Evolutionary conservation across 1,140 invertebrate genomes (phyloP), one percentile per base, ranked within the genome.

Genomic region (Armadillidium nasatum): DNA sequence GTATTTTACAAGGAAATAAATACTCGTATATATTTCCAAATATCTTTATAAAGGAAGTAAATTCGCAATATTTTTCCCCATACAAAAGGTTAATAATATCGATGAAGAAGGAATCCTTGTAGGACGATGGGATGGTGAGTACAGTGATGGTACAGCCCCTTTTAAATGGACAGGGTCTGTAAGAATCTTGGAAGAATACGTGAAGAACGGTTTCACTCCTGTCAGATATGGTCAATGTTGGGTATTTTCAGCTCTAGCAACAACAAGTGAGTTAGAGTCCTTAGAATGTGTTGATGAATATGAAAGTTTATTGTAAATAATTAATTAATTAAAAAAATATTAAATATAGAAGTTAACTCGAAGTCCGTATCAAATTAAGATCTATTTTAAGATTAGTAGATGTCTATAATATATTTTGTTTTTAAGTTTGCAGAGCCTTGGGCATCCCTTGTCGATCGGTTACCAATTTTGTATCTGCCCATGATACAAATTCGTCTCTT

Each of bases 171-270:
- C 88, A 44, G 90, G 90, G 15, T 89, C 88, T 66, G 86, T 88
- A 3, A 86, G 87, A 11, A 91, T 91, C 80, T 82, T 91, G 10
- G 86, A 88, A 72, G 83, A 90, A 80, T 91, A 87, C 83, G 84
- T 89, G 71, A 86, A 87, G 74, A 88, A 86, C 0, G 82, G 82
- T 19, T 85, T 87, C 82, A 82, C 85, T 76, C 85, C 89, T 10
- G 91, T 92, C 13, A 88, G 88, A 23, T 93, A 90, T 82, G 91
- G 90, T 2, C 91, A 93, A 82, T 93, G 91, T 83, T 93, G 91
- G 91, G 91, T 92, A 0, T 93, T 92, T 82, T 88, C 90, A 67
- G 91, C 90, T 19, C 87, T 93, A 13, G 85, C 89, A 10, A 91
- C 89, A 44, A 89, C 90, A 81, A 87, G 91, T 87, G 84, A 85